A percentile compares a stretch with the other conserved stretches of the same genome.
Evolutionary conservation across 2,113 vertebrate genomes (phyloP).

Genomic region (Cyphomyrus discorhynchus): DNA sequence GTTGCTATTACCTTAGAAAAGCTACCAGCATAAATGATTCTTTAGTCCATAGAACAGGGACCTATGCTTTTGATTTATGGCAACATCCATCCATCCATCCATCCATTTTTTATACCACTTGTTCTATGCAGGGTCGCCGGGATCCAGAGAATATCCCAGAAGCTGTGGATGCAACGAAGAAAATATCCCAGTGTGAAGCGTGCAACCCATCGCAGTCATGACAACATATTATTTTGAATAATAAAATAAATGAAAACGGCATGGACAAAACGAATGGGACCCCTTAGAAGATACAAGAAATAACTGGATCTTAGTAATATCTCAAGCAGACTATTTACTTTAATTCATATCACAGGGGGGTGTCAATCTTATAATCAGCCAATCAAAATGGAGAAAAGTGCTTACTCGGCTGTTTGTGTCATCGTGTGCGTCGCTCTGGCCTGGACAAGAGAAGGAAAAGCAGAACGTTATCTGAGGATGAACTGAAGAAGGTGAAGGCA

Average conservation of each 20-base stretch:
- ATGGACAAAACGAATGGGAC: not conserved
- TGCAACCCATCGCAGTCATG: not conserved
- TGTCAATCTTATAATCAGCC: not conserved
- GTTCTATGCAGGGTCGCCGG: not conserved
- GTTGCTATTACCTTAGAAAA: not conserved
- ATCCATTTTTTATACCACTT: not conserved
- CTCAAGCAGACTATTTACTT: not conserved
- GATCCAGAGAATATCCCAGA: not conserved
- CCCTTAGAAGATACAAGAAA: not conserved
- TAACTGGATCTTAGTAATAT: not conserved
- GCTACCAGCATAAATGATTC: not conserved
- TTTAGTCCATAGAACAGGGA: not conserved
- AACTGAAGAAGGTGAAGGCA: not conserved
- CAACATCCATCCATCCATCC: not conserved
- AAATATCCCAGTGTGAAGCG: not conserved
- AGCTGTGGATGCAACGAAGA: not conserved
- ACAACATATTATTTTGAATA: not conserved
- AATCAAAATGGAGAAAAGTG: not conserved
- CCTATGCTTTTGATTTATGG: not conserved
- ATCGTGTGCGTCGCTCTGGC: not conserved
- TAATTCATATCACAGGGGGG: not conserved
- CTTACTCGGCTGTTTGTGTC: not conserved
- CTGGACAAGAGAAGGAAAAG: not conserved
- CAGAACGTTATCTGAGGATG: not conserved
- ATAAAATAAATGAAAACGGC: not conserved